Percentiles rank a stretch among this genome's conserved stretches.
These are phyloP conservation scores for Elephantulus edwardii DNA, from an alignment of 2,113 vertebrate species.

Conservation along the genomic window DNA sequence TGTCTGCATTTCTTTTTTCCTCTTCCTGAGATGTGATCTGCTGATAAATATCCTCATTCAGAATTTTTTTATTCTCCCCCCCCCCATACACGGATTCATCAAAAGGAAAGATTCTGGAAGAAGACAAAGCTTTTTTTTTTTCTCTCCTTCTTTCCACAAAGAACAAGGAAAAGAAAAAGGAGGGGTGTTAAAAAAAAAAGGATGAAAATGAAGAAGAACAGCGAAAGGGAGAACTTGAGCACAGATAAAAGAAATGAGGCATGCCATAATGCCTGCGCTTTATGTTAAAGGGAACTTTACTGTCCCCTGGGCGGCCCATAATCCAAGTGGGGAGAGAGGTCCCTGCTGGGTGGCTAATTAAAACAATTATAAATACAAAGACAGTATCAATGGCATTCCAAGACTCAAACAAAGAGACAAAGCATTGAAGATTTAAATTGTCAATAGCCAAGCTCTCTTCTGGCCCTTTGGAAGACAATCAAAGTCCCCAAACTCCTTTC, in stretches of 20 bases:
- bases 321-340: slow-evolving; percentile 73
- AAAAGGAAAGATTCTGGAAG: slow-evolving; percentile 11
- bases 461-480: slow-evolving; percentile 69
- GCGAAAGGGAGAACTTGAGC: background rate
- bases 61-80: too few species aligned
- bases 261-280: slow-evolving; percentile 72
- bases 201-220: background rate
- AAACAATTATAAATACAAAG: slow-evolving; percentile 96
- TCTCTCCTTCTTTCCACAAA: background rate
- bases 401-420: slow-evolving; percentile 88
- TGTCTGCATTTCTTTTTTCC: too few species aligned
- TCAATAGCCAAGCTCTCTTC: slow-evolving; percentile 77
- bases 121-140: slow-evolving; percentile 10
- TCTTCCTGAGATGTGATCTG: background rate
- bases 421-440: slow-evolving; percentile 84
- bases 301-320: slow-evolving; percentile 79
- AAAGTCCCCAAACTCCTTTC: slow-evolving; percentile 23
- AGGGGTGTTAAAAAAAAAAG: background rate
- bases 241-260: slow-evolving; percentile 71
- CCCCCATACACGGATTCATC: background rate
- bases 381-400: slow-evolving; percentile 87
- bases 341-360: slow-evolving; percentile 92
- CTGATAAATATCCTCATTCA: background rate
- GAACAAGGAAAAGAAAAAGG: background rate
- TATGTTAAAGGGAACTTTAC: slow-evolving; percentile 70